These are phyloP conservation scores for Neodontobutis hainanensis DNA, from an alignment of 2,113 vertebrate genomes.

Conservation along the genomic window DNA sequence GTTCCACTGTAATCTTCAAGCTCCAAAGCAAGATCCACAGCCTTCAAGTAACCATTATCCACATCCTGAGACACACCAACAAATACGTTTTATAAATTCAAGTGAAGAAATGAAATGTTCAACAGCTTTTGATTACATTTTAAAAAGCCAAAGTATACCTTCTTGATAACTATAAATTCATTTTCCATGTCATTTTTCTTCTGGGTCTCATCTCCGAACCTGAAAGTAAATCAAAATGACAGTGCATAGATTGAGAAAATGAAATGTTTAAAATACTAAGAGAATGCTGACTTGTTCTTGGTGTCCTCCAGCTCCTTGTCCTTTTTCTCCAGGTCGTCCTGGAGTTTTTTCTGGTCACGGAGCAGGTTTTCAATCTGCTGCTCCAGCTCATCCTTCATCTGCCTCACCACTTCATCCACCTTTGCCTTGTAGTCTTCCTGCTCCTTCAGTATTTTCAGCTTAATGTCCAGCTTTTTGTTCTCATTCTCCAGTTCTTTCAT, in stretches of 20 bases:
- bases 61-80: conserved; percentile 68
- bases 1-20: conserved; percentile 74
- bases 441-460: conserved; percentile 74
- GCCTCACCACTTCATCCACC: conserved; percentile 60
- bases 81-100: not conserved
- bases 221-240: conserved; percentile 38
- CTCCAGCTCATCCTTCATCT: conserved; percentile 64
- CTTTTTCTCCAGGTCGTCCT: conserved; percentile 56
- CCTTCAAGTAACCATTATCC: conserved; percentile 72
- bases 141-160: conserved; percentile 57
- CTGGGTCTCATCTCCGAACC: conserved; percentile 72
- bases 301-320: conserved; percentile 65
- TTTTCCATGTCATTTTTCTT: conserved; percentile 72
- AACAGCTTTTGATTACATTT: too few species aligned
- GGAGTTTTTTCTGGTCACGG: conserved; percentile 68
- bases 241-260: not conserved
- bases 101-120: not conserved
- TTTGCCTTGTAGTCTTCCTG: conserved; percentile 74
- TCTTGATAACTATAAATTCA: conserved; percentile 78
- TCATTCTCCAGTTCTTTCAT: conserved; percentile 77
- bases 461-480: conserved; percentile 74
- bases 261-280: not conserved
- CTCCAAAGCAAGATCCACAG: conserved; percentile 70
- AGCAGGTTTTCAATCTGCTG: conserved; percentile 66
- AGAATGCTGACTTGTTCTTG: conserved; percentile 63